Base-by-base conservation (phyloP, 2,113 vertebrate genomes). In the Cinclus cinclus region DNA sequence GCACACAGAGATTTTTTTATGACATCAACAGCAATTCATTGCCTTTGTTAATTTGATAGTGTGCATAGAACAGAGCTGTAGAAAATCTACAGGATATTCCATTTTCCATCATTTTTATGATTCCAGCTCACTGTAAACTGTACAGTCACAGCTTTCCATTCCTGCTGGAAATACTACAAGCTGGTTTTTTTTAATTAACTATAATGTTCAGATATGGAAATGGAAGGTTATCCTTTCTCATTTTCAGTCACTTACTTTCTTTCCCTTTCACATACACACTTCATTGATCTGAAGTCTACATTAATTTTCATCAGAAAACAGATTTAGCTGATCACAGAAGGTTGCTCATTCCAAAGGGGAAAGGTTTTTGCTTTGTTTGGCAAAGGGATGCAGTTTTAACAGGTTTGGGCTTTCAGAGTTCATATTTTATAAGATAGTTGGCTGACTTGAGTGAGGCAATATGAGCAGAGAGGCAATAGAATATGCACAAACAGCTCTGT, bases 1-100 rank as follows among this genome's bases (percentile, higher is more conserved):
- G 62, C 63, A 64, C 53, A 87, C 67, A 89, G 91, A 95, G 93
- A 92, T 92, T 92, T 97, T 97, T 37, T 94, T 95, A 96, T 13
- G 62, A 83, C 28, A 13, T 70, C 92, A 96, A 58, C 70, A 85
- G 78, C 16, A 2, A 92, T 95, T 95, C 76, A 68, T 82, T 95
- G 69, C 79, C 96, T 94, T 97, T 96, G 89, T 97, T 97, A 96
- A 95, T 94, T 97, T 97, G 96, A 53, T 97, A 97, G 93, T 27
- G 39, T 87, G 55, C 18, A 21, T 65, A 79, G 93, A 95, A 75
- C 78, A 94, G 74, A 95, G 95, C 75, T 95, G 87, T 93, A 97
- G 90, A 97, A 97, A 97, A 96, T 46, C 92, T 85, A 71, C 86
- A 88, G 70, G 59, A 94, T 95, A 77, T 93, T 93, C 78, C 79